Conservation (phyloP, 2,113 vertebrate genomes). For the Struthio camelus region DNA sequence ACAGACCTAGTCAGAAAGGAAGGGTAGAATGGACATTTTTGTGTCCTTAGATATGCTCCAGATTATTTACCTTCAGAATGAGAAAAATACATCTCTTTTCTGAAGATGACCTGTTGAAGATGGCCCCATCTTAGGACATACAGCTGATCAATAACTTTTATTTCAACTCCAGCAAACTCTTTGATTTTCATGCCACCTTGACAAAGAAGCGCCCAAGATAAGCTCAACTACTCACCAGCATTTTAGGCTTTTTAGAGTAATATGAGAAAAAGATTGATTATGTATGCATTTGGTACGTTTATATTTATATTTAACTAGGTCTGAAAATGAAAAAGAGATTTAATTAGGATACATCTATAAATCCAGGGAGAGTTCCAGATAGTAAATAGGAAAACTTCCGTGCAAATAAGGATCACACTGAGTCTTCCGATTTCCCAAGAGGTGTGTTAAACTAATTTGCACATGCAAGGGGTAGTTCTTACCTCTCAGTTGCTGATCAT, state of each 20-base stretch:
- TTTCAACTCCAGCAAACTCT: neutral
- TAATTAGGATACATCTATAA: neutral
- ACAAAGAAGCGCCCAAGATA: neutral
- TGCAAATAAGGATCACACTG: neutral
- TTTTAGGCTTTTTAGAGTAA: neutral
- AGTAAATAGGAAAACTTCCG: neutral
- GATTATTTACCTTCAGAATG: neutral
- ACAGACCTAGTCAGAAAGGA: neutral
- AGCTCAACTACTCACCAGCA: neutral
- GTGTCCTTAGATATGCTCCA: neutral
- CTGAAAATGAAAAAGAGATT: neutral
- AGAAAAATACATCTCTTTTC: neutral
- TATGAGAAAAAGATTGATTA: neutral
- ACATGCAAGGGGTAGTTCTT: neutral
- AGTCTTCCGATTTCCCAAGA: neutral
- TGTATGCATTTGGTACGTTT: neutral
- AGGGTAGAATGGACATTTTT: neutral
- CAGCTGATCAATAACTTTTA: fast-evolving
- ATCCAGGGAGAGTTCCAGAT: neutral
- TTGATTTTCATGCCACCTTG: neutral
- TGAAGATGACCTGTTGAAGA: neutral
- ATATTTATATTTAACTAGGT: neutral
- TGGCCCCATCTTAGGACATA: neutral
- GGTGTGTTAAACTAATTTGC: neutral
- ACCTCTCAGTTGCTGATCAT: neutral